phyloP scores from a whole-genome alignment of 2,797 vertebrate species.

The Xerus rutilus region DNA sequence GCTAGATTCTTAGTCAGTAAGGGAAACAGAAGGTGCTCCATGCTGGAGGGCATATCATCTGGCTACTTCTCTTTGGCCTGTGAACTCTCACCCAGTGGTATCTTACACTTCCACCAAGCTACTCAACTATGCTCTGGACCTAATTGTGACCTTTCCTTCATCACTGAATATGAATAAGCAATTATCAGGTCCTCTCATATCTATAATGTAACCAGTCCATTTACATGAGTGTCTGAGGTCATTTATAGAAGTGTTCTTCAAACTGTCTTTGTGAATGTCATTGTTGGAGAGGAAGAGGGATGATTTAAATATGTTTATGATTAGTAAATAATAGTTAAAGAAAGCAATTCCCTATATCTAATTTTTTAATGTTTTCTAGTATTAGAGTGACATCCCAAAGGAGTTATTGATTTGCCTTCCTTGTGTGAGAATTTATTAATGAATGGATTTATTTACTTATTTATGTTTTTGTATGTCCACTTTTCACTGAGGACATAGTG shows the following conservation, averaged over 20 bases:
- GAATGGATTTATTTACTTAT: background rate
- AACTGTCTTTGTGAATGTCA: background rate
- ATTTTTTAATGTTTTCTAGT: background rate
- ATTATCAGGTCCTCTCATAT: background rate
- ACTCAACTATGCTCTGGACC: background rate
- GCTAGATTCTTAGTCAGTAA: slow-evolving; percentile 52
- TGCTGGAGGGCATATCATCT: slow-evolving; percentile 62
- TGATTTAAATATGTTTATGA: slow-evolving; percentile 11
- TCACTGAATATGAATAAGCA: background rate
- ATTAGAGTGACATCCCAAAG: background rate
- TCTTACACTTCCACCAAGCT: background rate
- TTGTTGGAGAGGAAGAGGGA: background rate
- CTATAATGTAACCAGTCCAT: background rate
- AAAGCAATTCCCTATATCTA: background rate
- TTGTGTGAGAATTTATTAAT: background rate
- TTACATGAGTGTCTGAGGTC: background rate
- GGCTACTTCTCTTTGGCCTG: slow-evolving; percentile 63
- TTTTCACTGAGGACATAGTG: background rate
- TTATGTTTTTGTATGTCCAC: background rate
- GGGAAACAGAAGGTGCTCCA: slow-evolving; percentile 55
- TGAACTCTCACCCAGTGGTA: slow-evolving; percentile 11
- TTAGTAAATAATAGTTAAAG: slow-evolving; percentile 4
- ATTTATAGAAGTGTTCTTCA: background rate
- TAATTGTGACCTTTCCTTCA: slow-evolving; percentile 24
- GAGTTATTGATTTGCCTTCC: background rate